These are phyloP conservation scores for Dendroctonus ponderosae DNA, from an alignment of 1,140 invertebrate genomes.

Conservation along the genomic window DNA sequence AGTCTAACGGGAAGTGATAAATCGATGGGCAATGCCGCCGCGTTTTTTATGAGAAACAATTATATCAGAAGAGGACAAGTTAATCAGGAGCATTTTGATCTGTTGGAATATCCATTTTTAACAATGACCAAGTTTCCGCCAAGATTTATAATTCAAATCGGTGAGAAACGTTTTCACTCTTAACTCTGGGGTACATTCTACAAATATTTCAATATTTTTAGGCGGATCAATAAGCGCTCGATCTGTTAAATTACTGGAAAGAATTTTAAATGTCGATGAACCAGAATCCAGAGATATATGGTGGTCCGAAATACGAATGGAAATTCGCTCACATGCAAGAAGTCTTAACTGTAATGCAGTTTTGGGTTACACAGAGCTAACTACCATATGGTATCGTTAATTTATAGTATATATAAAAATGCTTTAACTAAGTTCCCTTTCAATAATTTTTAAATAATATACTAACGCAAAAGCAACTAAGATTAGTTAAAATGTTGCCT, in stretches of 20 bases:
- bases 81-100: slow-evolving; percentile 58
- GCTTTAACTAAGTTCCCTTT: too few species aligned
- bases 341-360: slow-evolving; percentile 92
- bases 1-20: slow-evolving; percentile 65
- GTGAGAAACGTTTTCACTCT: slow-evolving; percentile 53
- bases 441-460: too few species aligned
- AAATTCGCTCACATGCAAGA: slow-evolving; percentile 87
- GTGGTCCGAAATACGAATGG: slow-evolving; percentile 94
- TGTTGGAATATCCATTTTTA: slow-evolving; percentile 93
- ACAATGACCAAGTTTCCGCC: slow-evolving; percentile 88
- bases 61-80: slow-evolving; percentile 40
- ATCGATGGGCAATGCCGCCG: slow-evolving; percentile 44
- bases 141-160: slow-evolving; percentile 85
- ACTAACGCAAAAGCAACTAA: too few species aligned
- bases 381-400: slow-evolving; percentile 76
- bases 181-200: not conserved
- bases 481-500: too few species aligned
- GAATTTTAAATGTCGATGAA: slow-evolving; percentile 80
- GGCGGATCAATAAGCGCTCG: slow-evolving; percentile 83
- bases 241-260: slow-evolving; percentile 84
- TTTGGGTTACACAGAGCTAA: slow-evolving; percentile 85
- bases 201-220: slow-evolving; percentile 36
- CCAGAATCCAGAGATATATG: slow-evolving; percentile 85
- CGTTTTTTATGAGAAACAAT: slow-evolving; percentile 41
- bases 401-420: not conserved